Conservation (phyloP, 2,888 invertebrate species). For the Archips xylosteana region DNA sequence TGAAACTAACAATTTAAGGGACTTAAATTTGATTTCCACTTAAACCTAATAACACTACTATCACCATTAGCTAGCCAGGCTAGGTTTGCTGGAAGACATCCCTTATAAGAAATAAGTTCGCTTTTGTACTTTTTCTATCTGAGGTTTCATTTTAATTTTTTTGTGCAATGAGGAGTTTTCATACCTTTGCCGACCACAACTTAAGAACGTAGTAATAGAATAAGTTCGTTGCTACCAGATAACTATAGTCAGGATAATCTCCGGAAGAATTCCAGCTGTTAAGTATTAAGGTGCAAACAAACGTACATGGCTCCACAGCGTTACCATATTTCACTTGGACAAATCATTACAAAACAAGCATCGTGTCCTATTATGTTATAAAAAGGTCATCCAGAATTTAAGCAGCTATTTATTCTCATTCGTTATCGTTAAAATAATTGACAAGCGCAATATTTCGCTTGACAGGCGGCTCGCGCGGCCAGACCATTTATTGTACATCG, state of each 20-base stretch:
- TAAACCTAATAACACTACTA: not conserved
- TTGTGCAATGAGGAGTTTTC: no score
- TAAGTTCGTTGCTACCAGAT: not conserved
- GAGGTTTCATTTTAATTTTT: no score
- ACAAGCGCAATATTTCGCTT: constrained; percentile 42
- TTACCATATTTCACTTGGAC: constrained; percentile 6
- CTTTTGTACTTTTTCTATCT: no score
- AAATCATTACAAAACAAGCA: constrained; percentile 22
- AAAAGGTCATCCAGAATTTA: constrained; percentile 38
- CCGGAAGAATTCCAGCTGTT: not conserved
- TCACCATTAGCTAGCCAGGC: no score
- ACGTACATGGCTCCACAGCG: not conserved
- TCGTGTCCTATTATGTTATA: constrained; percentile 10
- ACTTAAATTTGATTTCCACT: not conserved
- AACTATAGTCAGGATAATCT: not conserved
- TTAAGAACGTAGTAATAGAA: not conserved
- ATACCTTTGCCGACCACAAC: not conserved
- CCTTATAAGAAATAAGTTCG: no score
- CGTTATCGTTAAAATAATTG: constrained; percentile 41
- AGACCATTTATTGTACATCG: constrained; percentile 56
- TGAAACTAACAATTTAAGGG: not conserved
- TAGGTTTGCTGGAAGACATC: no score
- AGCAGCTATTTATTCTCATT: constrained; percentile 38
- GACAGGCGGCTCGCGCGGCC: constrained; percentile 40
- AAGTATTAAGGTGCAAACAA: not conserved